These are phyloP conservation scores for Hemithea aestivaria DNA, from an alignment of 2,888 invertebrate genomes.

Conservation along the genomic window DNA sequence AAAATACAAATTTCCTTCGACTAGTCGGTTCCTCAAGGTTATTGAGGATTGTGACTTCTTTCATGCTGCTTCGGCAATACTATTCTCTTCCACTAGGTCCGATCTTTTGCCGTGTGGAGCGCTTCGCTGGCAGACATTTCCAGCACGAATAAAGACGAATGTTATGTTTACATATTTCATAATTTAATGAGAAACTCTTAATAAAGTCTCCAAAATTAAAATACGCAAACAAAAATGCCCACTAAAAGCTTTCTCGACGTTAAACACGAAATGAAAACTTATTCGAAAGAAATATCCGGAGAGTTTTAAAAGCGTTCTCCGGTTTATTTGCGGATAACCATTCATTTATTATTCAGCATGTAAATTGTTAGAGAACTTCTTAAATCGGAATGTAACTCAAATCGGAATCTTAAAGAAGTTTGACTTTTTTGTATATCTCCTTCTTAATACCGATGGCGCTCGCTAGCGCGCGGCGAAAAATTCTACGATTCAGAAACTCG, in stretches of 20 bases:
- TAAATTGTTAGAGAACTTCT: constrained; percentile 63
- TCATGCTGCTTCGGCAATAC: too few species aligned
- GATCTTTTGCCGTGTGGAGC: too few species aligned
- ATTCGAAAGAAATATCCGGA: constrained; percentile 18
- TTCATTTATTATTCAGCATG: constrained; percentile 65
- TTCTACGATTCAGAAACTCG: constrained; percentile 46
- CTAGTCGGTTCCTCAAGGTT: too few species aligned
- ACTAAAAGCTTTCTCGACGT: constrained; percentile 22
- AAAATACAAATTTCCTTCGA: too few species aligned
- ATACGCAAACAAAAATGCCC: constrained; percentile 16
- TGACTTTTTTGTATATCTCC: constrained; percentile 20
- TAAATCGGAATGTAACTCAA: constrained; percentile 54
- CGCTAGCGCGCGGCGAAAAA: constrained; percentile 33
- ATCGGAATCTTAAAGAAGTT: constrained; percentile 27
- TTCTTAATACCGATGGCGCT: constrained; percentile 39
- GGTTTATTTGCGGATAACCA: constrained; percentile 57
- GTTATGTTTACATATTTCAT: too few species aligned
- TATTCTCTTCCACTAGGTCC: too few species aligned
- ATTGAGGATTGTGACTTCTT: too few species aligned
- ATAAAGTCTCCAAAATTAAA: constrained; percentile 4
- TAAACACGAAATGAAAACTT: constrained; percentile 20
- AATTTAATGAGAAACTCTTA: too few species aligned
- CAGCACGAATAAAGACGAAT: too few species aligned
- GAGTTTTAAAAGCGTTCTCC: constrained; percentile 30
- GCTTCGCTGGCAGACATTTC: too few species aligned